phyloP scores from a whole-genome alignment of 2,113 vertebrate species.

The Peucedramus taeniatus region DNA sequence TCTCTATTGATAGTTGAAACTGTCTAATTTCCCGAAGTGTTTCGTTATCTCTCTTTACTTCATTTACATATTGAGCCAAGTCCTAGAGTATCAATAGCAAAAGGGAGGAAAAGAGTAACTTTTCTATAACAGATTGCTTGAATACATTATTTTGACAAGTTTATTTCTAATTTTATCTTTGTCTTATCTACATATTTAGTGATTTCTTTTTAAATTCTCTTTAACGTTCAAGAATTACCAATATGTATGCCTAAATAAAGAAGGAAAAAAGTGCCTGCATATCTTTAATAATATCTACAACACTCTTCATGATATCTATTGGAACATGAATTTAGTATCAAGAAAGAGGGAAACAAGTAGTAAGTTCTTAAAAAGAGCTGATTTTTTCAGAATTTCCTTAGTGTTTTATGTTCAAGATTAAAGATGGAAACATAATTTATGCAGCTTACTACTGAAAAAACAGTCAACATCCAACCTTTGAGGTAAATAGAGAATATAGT shows the following conservation, averaged over 20 bases:
- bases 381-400: not conserved
- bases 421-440: not conserved
- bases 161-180: not conserved
- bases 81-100: constrained; percentile 76
- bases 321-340: not conserved
- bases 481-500: not conserved
- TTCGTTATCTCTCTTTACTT: constrained; percentile 98
- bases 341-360: not conserved
- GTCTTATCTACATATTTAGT: not conserved
- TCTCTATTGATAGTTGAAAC: constrained; percentile 96
- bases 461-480: not conserved
- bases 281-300: not conserved
- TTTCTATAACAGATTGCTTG: not conserved
- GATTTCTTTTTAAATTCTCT: not conserved
- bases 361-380: not conserved
- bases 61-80: constrained; percentile 97
- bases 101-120: not conserved
- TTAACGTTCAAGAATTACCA: not conserved
- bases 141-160: not conserved
- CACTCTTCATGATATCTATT: not conserved
- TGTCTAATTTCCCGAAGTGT: constrained; percentile 92
- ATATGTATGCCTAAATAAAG: not conserved
- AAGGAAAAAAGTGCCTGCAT: not conserved
- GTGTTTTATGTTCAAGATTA: not conserved
- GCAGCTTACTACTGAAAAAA: not conserved